Conservation (phyloP, 2,113 vertebrate genomes). For the Ictidomys tridecemlineatus region DNA sequence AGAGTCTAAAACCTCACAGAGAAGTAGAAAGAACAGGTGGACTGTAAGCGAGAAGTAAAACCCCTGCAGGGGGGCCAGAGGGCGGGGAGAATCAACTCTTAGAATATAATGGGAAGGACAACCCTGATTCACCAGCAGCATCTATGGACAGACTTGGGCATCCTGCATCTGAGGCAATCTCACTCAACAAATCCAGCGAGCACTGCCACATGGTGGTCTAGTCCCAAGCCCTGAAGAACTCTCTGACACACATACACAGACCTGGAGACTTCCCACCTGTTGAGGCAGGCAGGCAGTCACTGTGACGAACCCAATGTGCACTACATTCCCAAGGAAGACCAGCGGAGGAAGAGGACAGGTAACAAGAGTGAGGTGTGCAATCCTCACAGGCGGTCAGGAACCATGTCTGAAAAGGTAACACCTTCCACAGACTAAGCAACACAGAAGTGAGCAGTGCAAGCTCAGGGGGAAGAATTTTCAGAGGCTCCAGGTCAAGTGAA, state of each 20-base stretch:
- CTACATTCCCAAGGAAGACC: not conserved
- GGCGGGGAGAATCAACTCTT: not conserved
- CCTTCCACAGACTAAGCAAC: not conserved
- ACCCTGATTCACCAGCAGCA: not conserved
- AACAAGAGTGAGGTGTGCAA: not conserved
- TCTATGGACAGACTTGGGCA: not conserved
- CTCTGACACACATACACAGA: not conserved
- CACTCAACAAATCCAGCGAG: not conserved
- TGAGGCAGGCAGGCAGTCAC: too few relatives aligned
- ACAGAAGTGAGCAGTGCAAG: not conserved
- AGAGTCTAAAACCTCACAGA: not conserved
- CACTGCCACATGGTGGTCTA: not conserved
- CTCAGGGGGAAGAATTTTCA: not conserved
- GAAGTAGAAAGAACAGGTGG: not conserved
- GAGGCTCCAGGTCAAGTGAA: not conserved
- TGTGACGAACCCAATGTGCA: not conserved
- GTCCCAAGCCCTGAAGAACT: not conserved
- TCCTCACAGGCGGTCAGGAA: not conserved
- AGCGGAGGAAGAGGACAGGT: not conserved
- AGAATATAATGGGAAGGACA: not conserved
- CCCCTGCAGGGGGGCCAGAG: not conserved
- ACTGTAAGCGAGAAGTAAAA: not conserved
- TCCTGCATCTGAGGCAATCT: too few relatives aligned
- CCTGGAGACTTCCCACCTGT: not conserved
- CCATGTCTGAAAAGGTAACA: not conserved